A percentile compares a stretch with the other conserved stretches of the same genome.
Conservation (phyloP, 2,888 invertebrate genomes). For the Lymantria dispar region DNA sequence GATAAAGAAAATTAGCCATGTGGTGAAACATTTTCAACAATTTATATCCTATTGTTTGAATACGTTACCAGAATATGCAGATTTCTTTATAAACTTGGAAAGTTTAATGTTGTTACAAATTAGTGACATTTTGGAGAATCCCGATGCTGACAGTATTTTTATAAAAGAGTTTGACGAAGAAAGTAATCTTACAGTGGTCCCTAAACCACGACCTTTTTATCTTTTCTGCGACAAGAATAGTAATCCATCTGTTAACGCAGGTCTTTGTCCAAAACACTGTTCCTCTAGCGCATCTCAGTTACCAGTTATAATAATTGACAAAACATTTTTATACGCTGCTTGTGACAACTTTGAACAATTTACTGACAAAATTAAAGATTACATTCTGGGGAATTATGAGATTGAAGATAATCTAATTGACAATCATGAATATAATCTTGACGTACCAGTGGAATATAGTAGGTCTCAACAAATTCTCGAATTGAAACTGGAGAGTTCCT, state of each 20-base stretch:
- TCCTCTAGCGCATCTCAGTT: conserved; percentile 58
- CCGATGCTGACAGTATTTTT: conserved; percentile 56
- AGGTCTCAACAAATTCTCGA: conserved; percentile 46
- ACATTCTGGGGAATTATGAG: conserved; percentile 47
- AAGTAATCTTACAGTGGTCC: conserved; percentile 44
- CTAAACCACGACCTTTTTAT: conserved; percentile 59
- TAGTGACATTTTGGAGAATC: conserved; percentile 50
- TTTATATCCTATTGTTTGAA: conserved; percentile 66
- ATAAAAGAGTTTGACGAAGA: conserved; percentile 35
- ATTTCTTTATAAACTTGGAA: conserved; percentile 71
- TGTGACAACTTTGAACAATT: conserved; percentile 65
- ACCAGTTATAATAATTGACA: conserved; percentile 66
- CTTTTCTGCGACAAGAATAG: conserved; percentile 60
- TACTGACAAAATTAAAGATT: conserved; percentile 54
- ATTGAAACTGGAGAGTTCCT: conserved; percentile 59
- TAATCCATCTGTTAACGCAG: conserved; percentile 48
- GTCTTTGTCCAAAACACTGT: conserved; percentile 58
- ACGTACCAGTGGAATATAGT: conserved; percentile 53
- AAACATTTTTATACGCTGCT: conserved; percentile 61
- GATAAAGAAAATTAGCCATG: conserved; percentile 64
- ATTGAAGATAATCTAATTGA: conserved; percentile 51
- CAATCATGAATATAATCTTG: conserved; percentile 47
- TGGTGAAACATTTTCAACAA: conserved; percentile 66
- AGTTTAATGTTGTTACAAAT: conserved; percentile 68
- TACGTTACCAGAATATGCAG: conserved; percentile 62